These are phyloP conservation scores for Laothoe populi DNA, from an alignment of 2,888 invertebrate species.

Conservation along the genomic window DNA sequence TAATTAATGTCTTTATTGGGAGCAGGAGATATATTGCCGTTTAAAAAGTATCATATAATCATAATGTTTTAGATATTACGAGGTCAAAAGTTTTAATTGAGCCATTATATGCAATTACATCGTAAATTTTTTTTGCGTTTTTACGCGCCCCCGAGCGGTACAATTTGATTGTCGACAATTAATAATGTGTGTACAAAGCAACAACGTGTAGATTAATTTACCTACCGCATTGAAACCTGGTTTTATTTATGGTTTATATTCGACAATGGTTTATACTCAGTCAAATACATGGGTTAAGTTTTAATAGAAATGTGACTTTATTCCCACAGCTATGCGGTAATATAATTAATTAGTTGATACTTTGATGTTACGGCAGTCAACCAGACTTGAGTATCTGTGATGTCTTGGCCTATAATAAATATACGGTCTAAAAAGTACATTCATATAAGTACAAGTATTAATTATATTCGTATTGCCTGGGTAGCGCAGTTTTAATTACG, in stretches of 20 bases:
- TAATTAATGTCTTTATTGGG: conserved; percentile 42
- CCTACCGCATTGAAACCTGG: neutral
- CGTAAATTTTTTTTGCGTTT: conserved; percentile 40
- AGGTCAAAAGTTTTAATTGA: conserved; percentile 57
- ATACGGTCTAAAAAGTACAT: no score
- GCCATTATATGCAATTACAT: conserved; percentile 52
- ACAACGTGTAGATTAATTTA: conserved; percentile 1
- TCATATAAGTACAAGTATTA: no score
- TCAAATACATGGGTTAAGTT: neutral
- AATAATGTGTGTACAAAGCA: conserved; percentile 16
- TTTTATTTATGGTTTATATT: neutral
- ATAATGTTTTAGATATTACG: conserved; percentile 45
- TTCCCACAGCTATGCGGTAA: no score
- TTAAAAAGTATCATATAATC: conserved; percentile 44
- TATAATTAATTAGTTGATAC: no score
- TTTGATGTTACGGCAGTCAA: no score
- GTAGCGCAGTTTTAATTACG: no score
- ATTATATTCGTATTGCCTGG: no score
- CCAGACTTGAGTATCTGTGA: no score
- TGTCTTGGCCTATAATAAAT: no score
- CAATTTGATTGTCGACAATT: conserved; percentile 24
- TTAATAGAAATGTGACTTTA: no score
- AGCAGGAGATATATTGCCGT: conserved; percentile 52
- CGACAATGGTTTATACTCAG: neutral
- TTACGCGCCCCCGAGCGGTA: conserved; percentile 40